Evolutionary conservation across 2,797 vertebrate genomes (phyloP).

Genomic region (Anguilla anguilla): DNA sequence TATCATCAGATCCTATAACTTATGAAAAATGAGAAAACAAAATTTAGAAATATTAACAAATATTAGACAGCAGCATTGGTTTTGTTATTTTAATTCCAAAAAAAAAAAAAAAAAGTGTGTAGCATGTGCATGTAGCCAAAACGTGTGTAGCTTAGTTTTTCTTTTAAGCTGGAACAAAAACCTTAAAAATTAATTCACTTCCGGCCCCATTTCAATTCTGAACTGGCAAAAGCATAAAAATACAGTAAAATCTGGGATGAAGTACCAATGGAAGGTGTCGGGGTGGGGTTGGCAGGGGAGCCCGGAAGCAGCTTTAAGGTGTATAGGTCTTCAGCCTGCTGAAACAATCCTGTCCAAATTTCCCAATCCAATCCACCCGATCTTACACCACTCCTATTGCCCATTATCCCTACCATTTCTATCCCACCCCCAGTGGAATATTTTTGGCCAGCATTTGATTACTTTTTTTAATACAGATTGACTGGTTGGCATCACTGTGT

Average conservation of each 20-base stretch:
- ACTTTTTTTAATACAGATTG: background rate
- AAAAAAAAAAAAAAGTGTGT: no score
- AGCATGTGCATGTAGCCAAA: no score
- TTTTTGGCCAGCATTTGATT: background rate
- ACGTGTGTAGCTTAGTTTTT: no score
- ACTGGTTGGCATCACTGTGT: background rate
- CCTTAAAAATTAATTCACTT: no score
- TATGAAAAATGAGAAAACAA: background rate
- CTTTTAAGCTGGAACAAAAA: no score
- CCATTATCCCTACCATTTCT: background rate
- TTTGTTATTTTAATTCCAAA: background rate
- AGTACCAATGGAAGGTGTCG: background rate
- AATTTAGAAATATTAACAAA: background rate
- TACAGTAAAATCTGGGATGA: no score
- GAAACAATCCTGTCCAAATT: background rate
- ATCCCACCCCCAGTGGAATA: background rate
- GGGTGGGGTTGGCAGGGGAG: background rate
- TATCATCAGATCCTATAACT: background rate
- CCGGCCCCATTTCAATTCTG: no score
- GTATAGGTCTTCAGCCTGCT: background rate
- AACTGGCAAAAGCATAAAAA: no score
- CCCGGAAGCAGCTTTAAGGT: background rate
- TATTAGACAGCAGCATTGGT: background rate
- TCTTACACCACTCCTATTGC: no score
- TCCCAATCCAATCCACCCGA: background rate